These are phyloP conservation scores for Geodia barretti DNA, from an alignment of 37 sponge, comb jelly and placozoan species.

Conservation along the genomic window DNA sequence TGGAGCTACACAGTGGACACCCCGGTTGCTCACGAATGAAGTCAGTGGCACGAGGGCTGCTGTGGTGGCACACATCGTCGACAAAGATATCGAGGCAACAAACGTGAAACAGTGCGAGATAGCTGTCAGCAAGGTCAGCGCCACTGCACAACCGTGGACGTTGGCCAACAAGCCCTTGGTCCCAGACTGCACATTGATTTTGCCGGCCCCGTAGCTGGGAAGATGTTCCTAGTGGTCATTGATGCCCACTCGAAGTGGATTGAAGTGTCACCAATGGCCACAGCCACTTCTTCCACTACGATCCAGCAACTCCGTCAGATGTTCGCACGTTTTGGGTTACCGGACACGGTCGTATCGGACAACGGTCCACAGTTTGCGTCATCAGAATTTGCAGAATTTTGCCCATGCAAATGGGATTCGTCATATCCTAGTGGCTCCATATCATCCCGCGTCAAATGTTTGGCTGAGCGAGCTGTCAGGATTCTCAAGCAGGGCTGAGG, in stretches of 20 bases:
- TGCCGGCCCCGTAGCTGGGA: constrained; percentile 33
- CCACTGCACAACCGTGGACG: constrained; percentile 11
- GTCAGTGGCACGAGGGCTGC: constrained; percentile 19
- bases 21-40: constrained; percentile 47
- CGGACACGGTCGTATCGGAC: constrained; percentile 28
- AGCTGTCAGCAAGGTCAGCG: background rate
- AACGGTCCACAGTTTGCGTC: constrained; percentile 45
- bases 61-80: constrained; percentile 55
- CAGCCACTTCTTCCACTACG: background rate
- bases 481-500: constrained; percentile 31
- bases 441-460: constrained; percentile 29
- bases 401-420: constrained; percentile 2
- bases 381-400: constrained; percentile 34
- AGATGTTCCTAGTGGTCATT: constrained; percentile 9
- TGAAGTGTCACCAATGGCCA: background rate
- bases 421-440: constrained; percentile 9
- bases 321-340: constrained; percentile 28
- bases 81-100: constrained; percentile 26
- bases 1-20: constrained; percentile 48
- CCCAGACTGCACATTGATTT: constrained; percentile 33
- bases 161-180: constrained; percentile 39
- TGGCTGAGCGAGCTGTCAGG: constrained; percentile 44
- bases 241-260: constrained; percentile 25
- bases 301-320: constrained; percentile 21
- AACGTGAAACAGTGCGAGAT: constrained; percentile 16